These are phyloP conservation scores for Scelioninae gen. 1 DNA, from an alignment of 2,888 invertebrate species.

Conservation along the genomic window DNA sequence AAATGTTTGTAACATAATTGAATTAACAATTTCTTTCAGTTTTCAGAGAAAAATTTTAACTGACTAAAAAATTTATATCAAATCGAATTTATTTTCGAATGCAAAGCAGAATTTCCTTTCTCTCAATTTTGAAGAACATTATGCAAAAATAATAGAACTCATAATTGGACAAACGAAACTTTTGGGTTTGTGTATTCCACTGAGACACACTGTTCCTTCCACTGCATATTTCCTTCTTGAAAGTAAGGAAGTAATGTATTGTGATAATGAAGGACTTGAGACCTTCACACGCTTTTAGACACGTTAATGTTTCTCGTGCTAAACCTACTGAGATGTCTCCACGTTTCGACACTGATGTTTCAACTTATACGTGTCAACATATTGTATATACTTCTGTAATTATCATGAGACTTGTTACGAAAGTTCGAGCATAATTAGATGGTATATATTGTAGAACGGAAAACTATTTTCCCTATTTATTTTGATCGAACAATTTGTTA, in stretches of 20 bases:
- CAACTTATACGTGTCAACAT: conserved; percentile 61
- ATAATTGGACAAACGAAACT: conserved; percentile 60
- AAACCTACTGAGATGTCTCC: conserved; percentile 46
- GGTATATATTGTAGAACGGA: conserved; percentile 21
- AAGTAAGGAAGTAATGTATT: conserved; percentile 62
- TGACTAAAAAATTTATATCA: background rate
- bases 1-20: background rate
- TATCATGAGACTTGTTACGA: conserved; percentile 52
- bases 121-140: conserved; percentile 8
- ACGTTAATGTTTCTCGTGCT: conserved; percentile 53
- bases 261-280: conserved; percentile 67
- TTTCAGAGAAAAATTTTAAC: background rate
- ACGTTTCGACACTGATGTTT: conserved; percentile 60
- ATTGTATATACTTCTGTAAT: conserved; percentile 55
- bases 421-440: conserved; percentile 48
- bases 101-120: background rate
- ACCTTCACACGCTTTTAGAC: conserved; percentile 62
- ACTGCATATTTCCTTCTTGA: conserved; percentile 49
- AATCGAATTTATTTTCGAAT: conserved; percentile 1
- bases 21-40: background rate
- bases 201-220: conserved; percentile 51
- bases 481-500: background rate
- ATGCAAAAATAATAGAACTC: conserved; percentile 38
- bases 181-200: conserved; percentile 46
- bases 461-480: background rate